Percentiles rank a stretch among this genome's conserved stretches.
These are phyloP conservation scores for Stichodactyla mertensii DNA, from an alignment of 64 coral and sea anemone species.

Conservation along the genomic window DNA sequence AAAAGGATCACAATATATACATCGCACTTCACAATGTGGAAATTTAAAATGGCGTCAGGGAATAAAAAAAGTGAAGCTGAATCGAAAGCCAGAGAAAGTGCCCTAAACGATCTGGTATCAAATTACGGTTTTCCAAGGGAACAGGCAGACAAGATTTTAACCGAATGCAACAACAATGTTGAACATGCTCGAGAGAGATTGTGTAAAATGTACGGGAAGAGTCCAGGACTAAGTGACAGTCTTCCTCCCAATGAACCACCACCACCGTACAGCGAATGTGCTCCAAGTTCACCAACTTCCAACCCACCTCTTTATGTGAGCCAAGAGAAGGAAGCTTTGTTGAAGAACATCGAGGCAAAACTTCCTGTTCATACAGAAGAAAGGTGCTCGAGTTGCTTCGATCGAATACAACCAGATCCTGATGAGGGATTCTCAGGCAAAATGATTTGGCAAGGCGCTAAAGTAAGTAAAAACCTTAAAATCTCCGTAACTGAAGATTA, in stretches of 20 bases:
- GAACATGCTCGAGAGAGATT: conserved; percentile 40
- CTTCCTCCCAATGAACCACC: conserved; percentile 32
- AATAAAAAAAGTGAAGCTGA: neutral
- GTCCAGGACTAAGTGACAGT: conserved; percentile 15
- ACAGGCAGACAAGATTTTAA: conserved; percentile 47
- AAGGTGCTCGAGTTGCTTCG: conserved; percentile 89
- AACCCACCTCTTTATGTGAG: conserved; percentile 65
- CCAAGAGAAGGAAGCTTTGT: conserved; percentile 59
- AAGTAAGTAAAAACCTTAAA: conserved; percentile 21
- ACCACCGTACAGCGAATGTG: conserved; percentile 62
- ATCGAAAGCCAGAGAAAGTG: conserved; percentile 4
- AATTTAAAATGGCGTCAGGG: conserved; percentile 5
- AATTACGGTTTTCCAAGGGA: conserved; percentile 61
- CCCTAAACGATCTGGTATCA: conserved; percentile 38
- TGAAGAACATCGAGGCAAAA: conserved; percentile 32
- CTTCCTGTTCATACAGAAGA: conserved; percentile 35
- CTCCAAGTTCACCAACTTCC: conserved; percentile 16
- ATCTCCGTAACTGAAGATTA: neutral
- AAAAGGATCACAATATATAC: neutral
- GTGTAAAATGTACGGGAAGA: conserved; percentile 18
- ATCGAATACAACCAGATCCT: conserved; percentile 62
- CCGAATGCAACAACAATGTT: conserved; percentile 51
- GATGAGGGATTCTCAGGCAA: conserved; percentile 73
- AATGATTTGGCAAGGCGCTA: conserved; percentile 68
- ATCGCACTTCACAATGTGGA: neutral